Evolutionary conservation across 2,113 vertebrate genomes (phyloP).

Genomic region (Sminthopsis crassicaudata): DNA sequence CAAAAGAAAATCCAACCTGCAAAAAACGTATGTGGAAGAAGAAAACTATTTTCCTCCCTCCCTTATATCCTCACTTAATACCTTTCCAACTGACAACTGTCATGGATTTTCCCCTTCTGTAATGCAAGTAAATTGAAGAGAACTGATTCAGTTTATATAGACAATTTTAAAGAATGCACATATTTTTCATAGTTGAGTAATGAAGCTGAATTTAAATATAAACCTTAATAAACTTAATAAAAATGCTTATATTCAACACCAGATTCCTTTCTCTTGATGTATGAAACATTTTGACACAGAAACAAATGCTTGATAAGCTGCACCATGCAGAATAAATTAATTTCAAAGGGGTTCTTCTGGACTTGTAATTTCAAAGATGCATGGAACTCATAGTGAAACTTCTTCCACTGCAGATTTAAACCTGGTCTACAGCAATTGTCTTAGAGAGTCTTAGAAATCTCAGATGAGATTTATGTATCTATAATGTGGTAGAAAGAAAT

Average conservation of each 20-base stretch:
- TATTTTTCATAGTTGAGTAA: not conserved
- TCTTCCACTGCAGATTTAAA: not conserved
- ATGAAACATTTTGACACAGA: conserved; percentile 6
- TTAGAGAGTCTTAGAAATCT: not conserved
- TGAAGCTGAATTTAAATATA: not conserved
- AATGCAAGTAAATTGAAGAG: not conserved
- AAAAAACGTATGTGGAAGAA: not conserved
- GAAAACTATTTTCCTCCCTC: not conserved
- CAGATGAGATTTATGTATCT: not conserved
- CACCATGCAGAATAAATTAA: not conserved
- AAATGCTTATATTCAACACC: conserved; percentile 7
- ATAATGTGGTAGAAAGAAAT: not conserved
- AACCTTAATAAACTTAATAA: not conserved
- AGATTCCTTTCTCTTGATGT: conserved; percentile 26
- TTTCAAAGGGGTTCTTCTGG: not conserved
- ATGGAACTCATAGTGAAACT: not conserved
- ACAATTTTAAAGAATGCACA: not conserved
- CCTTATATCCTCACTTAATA: accelerated
- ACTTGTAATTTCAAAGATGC: not conserved
- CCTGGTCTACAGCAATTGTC: not conserved
- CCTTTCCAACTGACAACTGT: accelerated
- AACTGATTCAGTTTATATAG: not conserved
- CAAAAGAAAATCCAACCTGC: not conserved
- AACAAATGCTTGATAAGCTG: not conserved
- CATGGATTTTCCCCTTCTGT: not conserved